phyloP scores from a whole-genome alignment of 2,797 vertebrate species.

The Carcharodon carcharias region DNA sequence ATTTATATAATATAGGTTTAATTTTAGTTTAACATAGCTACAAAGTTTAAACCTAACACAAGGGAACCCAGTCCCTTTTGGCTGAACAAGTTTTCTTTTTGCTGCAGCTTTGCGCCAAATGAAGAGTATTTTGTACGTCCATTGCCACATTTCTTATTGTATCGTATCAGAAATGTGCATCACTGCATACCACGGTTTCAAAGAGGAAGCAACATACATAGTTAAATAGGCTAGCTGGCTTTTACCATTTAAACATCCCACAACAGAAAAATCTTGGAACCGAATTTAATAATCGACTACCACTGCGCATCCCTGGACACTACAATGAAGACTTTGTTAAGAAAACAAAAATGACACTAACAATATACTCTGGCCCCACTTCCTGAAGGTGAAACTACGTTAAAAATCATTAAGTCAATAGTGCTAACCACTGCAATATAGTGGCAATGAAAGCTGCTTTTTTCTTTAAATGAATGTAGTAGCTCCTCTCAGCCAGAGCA shows the following conservation, averaged over 20 bases:
- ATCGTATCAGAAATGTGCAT: constrained; percentile 47
- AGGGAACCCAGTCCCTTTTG: constrained; percentile 48
- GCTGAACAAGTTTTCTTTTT: constrained; percentile 12
- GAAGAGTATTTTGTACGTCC: neutral
- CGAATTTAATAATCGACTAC: neutral
- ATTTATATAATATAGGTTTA: constrained; percentile 32
- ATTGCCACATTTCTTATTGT: constrained; percentile 40
- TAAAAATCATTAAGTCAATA: constrained; percentile 17
- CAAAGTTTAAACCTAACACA: constrained; percentile 43
- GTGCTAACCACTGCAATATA: neutral
- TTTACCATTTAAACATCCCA: constrained; percentile 44
- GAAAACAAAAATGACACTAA: neutral
- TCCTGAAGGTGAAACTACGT: neutral
- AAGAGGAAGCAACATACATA: constrained; percentile 43
- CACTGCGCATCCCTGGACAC: neutral
- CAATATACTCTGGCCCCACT: constrained; percentile 21
- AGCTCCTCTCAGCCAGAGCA: constrained; percentile 41
- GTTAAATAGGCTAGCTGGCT: constrained; percentile 47
- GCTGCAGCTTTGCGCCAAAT: neutral
- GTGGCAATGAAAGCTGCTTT: neutral
- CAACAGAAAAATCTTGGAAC: constrained; percentile 42
- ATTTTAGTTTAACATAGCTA: constrained; percentile 32
- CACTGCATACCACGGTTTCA: constrained; percentile 46
- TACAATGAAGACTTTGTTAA: neutral
- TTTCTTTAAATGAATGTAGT: neutral